Conservation (phyloP, 2,113 vertebrate genomes). For the Grus americana region DNA sequence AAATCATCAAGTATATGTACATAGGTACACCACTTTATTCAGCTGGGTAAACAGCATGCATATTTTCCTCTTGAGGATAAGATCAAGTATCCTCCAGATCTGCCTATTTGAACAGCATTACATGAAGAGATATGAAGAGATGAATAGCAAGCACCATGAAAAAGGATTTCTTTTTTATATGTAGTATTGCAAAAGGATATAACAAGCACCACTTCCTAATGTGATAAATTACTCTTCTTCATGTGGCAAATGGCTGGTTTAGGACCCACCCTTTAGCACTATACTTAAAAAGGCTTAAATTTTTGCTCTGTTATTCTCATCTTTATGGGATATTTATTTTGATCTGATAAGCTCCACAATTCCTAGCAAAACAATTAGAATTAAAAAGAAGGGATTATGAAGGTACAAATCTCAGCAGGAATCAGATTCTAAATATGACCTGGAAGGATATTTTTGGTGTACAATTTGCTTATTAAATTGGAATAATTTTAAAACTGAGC, state of each 20-base stretch:
- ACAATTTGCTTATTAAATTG: slow-evolving; percentile 46
- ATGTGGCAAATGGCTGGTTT: not conserved
- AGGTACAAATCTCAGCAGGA: slow-evolving; percentile 50
- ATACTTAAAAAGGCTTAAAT: slow-evolving; percentile 22
- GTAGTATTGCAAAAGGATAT: not conserved
- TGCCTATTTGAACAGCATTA: not conserved
- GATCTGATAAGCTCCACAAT: slow-evolving; percentile 47
- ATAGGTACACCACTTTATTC: not conserved
- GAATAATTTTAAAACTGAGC: slow-evolving; percentile 34
- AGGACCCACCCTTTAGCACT: not conserved
- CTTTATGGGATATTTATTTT: slow-evolving; percentile 58
- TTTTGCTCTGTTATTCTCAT: slow-evolving; percentile 39
- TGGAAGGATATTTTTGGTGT: slow-evolving; percentile 43
- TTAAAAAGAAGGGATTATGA: slow-evolving; percentile 66
- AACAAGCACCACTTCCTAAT: not conserved
- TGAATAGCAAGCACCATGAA: not conserved
- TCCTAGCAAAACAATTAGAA: slow-evolving; percentile 61
- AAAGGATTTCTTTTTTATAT: not conserved
- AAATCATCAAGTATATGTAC: not conserved
- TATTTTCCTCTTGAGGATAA: not conserved
- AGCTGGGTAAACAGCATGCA: not conserved
- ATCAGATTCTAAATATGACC: slow-evolving; percentile 56
- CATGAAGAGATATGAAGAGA: not conserved
- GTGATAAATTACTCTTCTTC: not conserved
- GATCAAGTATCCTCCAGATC: not conserved